A percentile compares a stretch with the other conserved stretches of the same genome.
Evolutionary conservation across 2,888 invertebrate species (phyloP).

Genomic region (Rugalucina vietnamica): DNA sequence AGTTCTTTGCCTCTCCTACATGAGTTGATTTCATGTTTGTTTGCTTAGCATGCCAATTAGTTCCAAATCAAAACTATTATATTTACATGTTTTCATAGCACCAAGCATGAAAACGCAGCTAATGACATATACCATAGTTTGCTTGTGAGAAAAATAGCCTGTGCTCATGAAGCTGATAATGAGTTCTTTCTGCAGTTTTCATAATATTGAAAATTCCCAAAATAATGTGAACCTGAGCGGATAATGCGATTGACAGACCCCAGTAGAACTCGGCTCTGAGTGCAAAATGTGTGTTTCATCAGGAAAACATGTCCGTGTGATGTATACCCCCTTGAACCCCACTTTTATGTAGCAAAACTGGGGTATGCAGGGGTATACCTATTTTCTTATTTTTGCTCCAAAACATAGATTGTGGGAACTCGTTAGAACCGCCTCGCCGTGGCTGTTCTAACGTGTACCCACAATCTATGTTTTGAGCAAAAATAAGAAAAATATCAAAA

Average conservation of each 20-base stretch:
- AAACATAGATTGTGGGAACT: no score
- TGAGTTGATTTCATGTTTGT: not conserved
- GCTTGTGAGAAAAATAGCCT: not conserved
- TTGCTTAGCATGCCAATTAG: not conserved
- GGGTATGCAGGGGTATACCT: no score
- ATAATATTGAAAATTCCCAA: constrained; percentile 14
- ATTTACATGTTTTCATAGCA: not conserved
- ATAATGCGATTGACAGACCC: not conserved
- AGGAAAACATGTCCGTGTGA: no score
- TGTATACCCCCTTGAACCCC: no score
- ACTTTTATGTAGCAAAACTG: no score
- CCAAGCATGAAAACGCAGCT: not conserved
- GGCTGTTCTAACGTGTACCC: no score
- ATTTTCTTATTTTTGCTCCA: no score
- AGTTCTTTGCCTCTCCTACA: not conserved
- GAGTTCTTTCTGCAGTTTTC: constrained; percentile 2
- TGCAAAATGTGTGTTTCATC: no score
- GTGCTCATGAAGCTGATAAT: not conserved
- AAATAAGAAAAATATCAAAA: no score
- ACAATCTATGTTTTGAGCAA: no score
- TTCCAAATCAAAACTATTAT: constrained; percentile 7
- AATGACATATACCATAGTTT: not conserved
- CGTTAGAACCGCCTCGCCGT: no score
- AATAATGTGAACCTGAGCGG: not conserved
- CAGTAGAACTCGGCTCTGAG: not conserved